phyloP scores from a whole-genome alignment of 2,797 vertebrate genomes.

The Channallabes apus region DNA sequence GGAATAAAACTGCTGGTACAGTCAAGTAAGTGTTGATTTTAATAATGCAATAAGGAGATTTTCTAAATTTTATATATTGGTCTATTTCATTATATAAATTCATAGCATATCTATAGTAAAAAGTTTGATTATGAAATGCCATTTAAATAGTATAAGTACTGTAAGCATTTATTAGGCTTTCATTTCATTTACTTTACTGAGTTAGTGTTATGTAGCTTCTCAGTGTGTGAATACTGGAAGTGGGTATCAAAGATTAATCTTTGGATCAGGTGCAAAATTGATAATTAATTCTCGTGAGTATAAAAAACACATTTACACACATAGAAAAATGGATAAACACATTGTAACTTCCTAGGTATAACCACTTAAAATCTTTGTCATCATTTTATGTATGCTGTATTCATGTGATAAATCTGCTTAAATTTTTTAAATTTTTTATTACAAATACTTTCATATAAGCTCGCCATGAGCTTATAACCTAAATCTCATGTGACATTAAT shows the following conservation, averaged over 20 bases:
- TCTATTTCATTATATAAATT: not conserved
- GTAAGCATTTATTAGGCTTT: not conserved
- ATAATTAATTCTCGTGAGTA: not conserved
- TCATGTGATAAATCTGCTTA: no score
- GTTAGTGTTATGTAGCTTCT: conserved; percentile 14
- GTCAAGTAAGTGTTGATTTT: conserved; percentile 53
- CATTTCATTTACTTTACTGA: not conserved
- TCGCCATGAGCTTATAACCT: no score
- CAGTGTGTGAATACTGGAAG: conserved; percentile 38
- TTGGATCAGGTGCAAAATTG: conserved; percentile 46
- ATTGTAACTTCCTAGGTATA: not conserved
- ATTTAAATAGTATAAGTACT: not conserved
- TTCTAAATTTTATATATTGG: not conserved
- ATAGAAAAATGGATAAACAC: not conserved
- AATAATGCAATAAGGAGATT: not conserved
- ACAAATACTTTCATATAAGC: no score
- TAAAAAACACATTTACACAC: not conserved
- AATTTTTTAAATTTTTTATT: no score
- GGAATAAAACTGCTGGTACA: conserved; percentile 54
- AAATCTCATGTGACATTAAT: no score
- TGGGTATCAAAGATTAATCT: conserved; percentile 38
- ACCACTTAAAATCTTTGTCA: no score
- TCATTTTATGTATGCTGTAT: no score
- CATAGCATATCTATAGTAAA: not conserved
- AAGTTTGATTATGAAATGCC: not conserved